phyloP scores from a whole-genome alignment of 1,140 invertebrate genomes.

The Cyclina sinensis region DNA sequence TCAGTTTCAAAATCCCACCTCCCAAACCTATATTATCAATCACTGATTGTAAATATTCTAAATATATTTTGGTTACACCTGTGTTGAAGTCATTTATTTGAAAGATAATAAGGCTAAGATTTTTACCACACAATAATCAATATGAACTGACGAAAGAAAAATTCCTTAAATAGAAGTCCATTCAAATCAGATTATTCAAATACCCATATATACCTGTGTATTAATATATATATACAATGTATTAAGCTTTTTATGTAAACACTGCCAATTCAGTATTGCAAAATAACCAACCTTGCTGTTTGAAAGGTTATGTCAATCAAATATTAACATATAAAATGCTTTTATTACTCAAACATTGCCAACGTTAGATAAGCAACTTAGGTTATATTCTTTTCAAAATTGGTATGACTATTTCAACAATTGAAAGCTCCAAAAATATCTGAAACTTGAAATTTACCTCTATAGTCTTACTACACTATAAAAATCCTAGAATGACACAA shows the following conservation, averaged over 20 bases:
- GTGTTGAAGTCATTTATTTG: neutral
- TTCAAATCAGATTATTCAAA: neutral
- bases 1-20: no score
- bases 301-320: no score
- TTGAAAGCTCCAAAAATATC: no score
- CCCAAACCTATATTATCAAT: no score
- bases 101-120: neutral
- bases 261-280: neutral
- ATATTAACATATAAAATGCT: no score
- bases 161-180: neutral
- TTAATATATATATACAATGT: neutral
- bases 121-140: slow-evolving; percentile 3
- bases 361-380: neutral
- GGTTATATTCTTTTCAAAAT: neutral
- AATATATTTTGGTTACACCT: no score
- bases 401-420: neutral
- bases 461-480: no score
- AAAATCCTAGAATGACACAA: no score
- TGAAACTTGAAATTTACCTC: no score
- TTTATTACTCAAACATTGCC: slow-evolving; percentile 5
- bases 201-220: neutral
- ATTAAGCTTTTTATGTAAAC: neutral
- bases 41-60: no score
- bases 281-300: neutral
- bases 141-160: neutral